Evolutionary conservation across 2,113 vertebrate genomes (phyloP), one percentile per base, ranked within the genome.

Genomic region (Columbina picui): DNA sequence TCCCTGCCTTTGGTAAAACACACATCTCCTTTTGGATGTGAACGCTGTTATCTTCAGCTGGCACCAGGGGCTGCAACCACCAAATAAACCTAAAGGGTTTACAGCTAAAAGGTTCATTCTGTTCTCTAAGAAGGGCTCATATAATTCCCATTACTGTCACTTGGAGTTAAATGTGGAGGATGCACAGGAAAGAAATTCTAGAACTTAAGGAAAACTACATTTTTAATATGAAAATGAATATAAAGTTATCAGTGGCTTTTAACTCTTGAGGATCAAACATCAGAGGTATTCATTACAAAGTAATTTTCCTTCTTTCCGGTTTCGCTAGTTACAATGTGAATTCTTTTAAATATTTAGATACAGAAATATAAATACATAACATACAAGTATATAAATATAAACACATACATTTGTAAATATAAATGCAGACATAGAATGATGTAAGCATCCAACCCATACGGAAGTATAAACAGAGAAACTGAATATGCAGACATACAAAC

Each of bases 401-500:
- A 78, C 14, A 29, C n/a, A 29, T 3, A 52, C 4, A 14, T 57
- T 20, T n/a, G 14, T 52, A 52, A 52, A 53, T 43, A 14, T 50
- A 20, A 69, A 36, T 8, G 4, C 22, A 73, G 30, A 39, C 10
- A 7, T 50, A n/a, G 30, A 41, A 41, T 32, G 16, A 19, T 10
- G 6, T 41, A 73, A 55, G 55, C 21, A 18, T 41, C 12, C 38
- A 55, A 53, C 26, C 14, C 18, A 39, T 19, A 38, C 12, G 10
- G 13, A 30, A 45, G 69, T 74, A 38, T 12, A 36, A 47, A 14
- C 9, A 3, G 10, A 29, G 47, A 12, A 3, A 18, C 41, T 17
- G 12, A 69, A 7, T 10, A 4, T 6, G 15, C 22, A 12, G 52
- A 7, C 1, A 3, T 10, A 9, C 8, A 7, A 25, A 20, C 22